Percentiles rank a stretch among this genome's conserved stretches.
Conservation (phyloP, 2,113 vertebrate genomes). For the Tyto alba region DNA sequence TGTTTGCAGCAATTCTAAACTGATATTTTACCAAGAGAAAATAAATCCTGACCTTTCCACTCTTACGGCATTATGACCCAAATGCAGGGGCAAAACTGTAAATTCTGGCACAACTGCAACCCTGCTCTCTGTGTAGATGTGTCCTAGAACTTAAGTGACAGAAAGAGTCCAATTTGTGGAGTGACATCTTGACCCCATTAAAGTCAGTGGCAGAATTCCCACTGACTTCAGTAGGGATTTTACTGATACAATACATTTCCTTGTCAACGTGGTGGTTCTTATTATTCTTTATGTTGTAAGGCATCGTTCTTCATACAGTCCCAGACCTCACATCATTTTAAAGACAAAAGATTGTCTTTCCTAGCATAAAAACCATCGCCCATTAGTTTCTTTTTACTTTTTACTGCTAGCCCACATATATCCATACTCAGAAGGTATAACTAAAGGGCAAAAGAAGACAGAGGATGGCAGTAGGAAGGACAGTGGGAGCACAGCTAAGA, state of each 20-base stretch:
- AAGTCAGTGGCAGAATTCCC: neutral
- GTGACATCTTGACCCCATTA: neutral
- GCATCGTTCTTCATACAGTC: fast-evolving
- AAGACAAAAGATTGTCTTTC: neutral
- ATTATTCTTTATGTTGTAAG: neutral
- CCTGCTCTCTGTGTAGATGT: fast-evolving
- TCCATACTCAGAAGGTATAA: neutral
- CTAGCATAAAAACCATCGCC: neutral
- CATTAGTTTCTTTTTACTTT: neutral
- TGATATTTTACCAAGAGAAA: neutral
- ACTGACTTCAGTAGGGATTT: neutral
- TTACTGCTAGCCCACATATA: neutral
- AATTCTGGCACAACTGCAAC: neutral
- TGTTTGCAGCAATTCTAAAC: neutral
- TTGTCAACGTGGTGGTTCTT: neutral
- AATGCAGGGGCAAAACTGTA: neutral
- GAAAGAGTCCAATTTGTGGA: neutral
- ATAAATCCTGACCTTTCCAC: neutral
- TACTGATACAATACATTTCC: neutral
- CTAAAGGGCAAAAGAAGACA: neutral
- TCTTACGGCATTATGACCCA: neutral
- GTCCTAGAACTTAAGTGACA: neutral
- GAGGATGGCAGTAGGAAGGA: neutral
- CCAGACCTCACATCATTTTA: neutral
- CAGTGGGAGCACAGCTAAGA: neutral